Percentiles rank a stretch among this genome's conserved stretches.
These are phyloP conservation scores for Acanthisitta chloris DNA, from an alignment of 2,113 vertebrate species.

Conservation along the genomic window DNA sequence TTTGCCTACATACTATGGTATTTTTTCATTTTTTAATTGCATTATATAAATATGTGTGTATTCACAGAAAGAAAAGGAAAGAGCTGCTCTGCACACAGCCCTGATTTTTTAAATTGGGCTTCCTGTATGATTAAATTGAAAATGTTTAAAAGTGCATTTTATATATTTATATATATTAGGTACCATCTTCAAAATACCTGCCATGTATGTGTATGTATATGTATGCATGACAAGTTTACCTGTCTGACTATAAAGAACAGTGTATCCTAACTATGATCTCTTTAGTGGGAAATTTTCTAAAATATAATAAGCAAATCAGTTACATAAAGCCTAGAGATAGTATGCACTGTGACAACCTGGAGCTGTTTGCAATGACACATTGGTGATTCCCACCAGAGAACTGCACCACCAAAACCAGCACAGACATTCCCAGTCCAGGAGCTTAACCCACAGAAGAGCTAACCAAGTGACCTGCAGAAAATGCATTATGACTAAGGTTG, in stretches of 20 bases:
- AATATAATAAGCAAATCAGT: neutral
- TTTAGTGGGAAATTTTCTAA: neutral
- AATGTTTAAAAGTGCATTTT: neutral
- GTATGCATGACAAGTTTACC: neutral
- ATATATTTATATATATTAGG: neutral
- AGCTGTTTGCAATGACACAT: neutral
- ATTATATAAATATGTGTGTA: neutral
- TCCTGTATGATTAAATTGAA: neutral
- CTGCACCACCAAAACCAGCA: neutral
- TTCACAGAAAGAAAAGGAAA: neutral
- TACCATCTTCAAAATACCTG: neutral
- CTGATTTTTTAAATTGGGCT: neutral
- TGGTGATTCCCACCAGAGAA: neutral
- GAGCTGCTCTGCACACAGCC: neutral
- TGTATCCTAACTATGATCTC: neutral
- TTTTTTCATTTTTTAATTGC: neutral
- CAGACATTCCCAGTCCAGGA: neutral
- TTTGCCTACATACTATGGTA: neutral
- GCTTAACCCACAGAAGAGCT: neutral
- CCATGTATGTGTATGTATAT: rapidly evolving
- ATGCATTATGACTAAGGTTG: no score
- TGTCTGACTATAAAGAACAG: neutral
- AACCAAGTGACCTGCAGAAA: neutral
- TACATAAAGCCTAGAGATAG: neutral
- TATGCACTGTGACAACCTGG: neutral